Base-by-base conservation (phyloP, 2,113 vertebrate species). In the Elaphurus davidianus region DNA sequence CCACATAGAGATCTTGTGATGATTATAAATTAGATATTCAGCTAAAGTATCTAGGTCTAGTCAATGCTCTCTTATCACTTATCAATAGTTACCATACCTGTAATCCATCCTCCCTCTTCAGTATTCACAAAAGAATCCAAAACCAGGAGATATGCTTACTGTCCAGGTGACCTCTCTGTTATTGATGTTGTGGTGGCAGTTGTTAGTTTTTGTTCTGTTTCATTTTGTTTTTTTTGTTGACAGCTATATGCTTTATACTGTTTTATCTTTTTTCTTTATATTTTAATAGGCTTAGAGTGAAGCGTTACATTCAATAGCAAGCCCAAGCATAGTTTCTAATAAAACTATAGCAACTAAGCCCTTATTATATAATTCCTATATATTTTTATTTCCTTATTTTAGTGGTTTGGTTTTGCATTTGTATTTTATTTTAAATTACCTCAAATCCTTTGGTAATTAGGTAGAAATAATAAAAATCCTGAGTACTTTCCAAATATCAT, bases 361-460 rank as follows among this genome's bases (percentile, higher is more conserved):
- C 40, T 71, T n/a, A 62, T 62, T 96, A 90, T 55, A 74, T 79
- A 93, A 94, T 57, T 83, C 45, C n/a, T 90, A 55, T 40, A 83
- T 83, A 47, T 78, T 40, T 33, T 87, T 50, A 64, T 93, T 92
- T 94, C 16, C 54, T 59, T 79, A 78, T 86, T 87, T 95, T 67
- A 95, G 50, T 62, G 1, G 27, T 78, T 87, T 95, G 57, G 40
- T 25, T 90, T 90, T 90, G 36, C 14, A 86, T 94, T 96, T 96
- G 28, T 36, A 92, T 90, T 96, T 88, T 62, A 83, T 88, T 95
- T 94, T 76, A 91, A 93, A 64, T 85, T 50, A 59, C 36, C 14
- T 89, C 54, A 93, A 86, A 47, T 40, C 19, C n/a, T 93, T 82
- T 94, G 6, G 33, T 59, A 94, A 89, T 78, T 86, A 40, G 4